Conservation (phyloP, 1,140 invertebrate species). For the Oryctes rhinoceros region DNA sequence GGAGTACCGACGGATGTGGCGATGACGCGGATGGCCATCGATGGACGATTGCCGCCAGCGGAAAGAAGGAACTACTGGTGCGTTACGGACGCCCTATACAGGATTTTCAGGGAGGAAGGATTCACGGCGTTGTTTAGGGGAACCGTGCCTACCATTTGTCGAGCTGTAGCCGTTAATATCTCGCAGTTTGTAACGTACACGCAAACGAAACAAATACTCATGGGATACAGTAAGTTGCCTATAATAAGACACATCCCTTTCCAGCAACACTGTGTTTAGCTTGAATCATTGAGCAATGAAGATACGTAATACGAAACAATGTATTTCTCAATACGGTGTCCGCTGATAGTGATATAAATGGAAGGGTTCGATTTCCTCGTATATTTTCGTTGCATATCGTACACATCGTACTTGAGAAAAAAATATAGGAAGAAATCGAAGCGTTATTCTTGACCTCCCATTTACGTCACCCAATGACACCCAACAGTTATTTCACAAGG, state of each 20-base stretch:
- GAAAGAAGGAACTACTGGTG: conserved; percentile 90
- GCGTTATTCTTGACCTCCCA: too few relatives aligned
- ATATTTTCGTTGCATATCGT: too few relatives aligned
- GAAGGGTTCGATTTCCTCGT: too few relatives aligned
- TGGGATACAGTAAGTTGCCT: background rate
- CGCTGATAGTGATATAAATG: too few relatives aligned
- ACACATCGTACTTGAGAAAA: too few relatives aligned
- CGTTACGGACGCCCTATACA: conserved; percentile 86
- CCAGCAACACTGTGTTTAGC: background rate
- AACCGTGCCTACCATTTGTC: conserved; percentile 75
- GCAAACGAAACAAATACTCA: conserved; percentile 68
- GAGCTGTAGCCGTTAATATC: conserved; percentile 95
- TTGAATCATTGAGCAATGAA: too few relatives aligned
- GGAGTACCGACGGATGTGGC: conserved; percentile 84
- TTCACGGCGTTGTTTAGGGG: conserved; percentile 88
- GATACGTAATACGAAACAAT: background rate
- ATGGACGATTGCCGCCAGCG: conserved; percentile 84
- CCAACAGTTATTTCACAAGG: background rate
- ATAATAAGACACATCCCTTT: background rate
- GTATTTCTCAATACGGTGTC: too few relatives aligned
- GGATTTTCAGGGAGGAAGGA: conserved; percentile 91
- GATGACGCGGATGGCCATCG: conserved; percentile 94
- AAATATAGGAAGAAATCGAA: too few relatives aligned
- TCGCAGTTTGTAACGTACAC: conserved; percentile 95
- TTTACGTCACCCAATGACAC: too few relatives aligned